A percentile compares a stretch with the other conserved stretches of the same genome.
phyloP scores from a whole-genome alignment of 2,888 invertebrate species.

The Cantharis nigra region DNA sequence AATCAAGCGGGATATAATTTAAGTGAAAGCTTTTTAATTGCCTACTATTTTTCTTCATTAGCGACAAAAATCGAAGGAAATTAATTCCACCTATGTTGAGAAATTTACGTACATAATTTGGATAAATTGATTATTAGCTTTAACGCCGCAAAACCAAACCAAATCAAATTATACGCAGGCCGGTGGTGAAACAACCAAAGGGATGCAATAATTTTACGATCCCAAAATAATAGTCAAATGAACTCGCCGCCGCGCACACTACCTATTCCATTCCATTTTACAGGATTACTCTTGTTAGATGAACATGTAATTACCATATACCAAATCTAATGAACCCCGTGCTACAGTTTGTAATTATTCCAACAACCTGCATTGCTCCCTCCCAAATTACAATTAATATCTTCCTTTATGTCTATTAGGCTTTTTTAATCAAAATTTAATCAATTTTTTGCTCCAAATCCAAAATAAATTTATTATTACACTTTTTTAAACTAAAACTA shows the following conservation, averaged over 20 bases:
- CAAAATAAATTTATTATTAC: neutral
- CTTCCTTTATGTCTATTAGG: neutral
- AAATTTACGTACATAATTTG: neutral
- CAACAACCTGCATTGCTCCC: neutral
- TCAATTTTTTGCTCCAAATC: neutral
- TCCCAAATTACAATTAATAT: neutral
- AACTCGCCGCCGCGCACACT: neutral
- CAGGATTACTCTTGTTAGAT: constrained; percentile 9
- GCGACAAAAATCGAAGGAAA: neutral
- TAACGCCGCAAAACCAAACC: neutral
- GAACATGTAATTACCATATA: constrained; percentile 8
- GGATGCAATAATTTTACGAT: neutral
- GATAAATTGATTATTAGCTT: neutral
- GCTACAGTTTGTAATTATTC: neutral
- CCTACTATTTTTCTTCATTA: neutral
- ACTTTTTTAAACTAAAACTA: neutral
- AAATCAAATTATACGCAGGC: neutral
- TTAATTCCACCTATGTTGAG: neutral
- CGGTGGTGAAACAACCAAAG: neutral
- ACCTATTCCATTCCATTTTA: neutral
- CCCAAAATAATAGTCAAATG: neutral
- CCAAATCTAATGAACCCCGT: constrained; percentile 1
- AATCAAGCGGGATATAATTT: neutral
- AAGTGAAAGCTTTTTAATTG: neutral
- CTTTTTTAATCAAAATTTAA: neutral